phyloP scores from a whole-genome alignment of 1,140 invertebrate genomes.

The Drosophila parabipectinata region DNA sequence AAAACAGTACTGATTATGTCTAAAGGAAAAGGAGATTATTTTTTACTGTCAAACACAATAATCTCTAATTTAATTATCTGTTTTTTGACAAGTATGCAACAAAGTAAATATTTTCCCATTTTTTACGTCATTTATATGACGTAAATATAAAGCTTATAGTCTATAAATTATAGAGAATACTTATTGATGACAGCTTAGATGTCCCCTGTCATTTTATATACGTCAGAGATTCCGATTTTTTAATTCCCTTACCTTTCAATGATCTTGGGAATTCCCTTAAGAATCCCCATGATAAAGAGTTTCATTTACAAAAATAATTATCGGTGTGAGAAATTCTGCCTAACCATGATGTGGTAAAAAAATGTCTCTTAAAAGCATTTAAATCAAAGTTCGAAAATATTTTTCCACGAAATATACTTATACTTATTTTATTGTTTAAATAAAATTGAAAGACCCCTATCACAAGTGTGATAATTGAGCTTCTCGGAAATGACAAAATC shows the following conservation, averaged over 20 bases:
- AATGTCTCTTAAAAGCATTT: not conserved
- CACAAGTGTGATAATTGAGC: slow-evolving; percentile 10
- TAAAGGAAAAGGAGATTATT: slow-evolving; percentile 16
- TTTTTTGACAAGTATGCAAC: no score
- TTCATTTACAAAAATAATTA: not conserved
- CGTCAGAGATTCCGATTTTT: no score
- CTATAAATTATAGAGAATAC: no score
- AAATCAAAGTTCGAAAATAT: not conserved
- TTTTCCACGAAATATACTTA: not conserved
- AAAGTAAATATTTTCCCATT: no score
- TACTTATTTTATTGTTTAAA: not conserved
- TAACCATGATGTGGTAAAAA: not conserved
- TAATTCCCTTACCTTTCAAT: no score
- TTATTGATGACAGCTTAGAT: not conserved
- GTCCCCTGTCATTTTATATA: not conserved
- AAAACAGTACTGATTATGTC: slow-evolving; percentile 63
- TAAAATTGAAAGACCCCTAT: not conserved
- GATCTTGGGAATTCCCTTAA: no score
- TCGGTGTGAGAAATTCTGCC: not conserved
- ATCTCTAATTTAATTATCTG: no score
- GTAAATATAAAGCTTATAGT: not conserved
- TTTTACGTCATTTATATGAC: not conserved
- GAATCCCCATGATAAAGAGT: not conserved
- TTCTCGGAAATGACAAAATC: slow-evolving; percentile 15
- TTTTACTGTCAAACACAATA: not conserved